Evolutionary conservation across 2,888 invertebrate species (phyloP), one percentile per base, ranked within the genome.

Genomic region (Physocephala rufipes): DNA sequence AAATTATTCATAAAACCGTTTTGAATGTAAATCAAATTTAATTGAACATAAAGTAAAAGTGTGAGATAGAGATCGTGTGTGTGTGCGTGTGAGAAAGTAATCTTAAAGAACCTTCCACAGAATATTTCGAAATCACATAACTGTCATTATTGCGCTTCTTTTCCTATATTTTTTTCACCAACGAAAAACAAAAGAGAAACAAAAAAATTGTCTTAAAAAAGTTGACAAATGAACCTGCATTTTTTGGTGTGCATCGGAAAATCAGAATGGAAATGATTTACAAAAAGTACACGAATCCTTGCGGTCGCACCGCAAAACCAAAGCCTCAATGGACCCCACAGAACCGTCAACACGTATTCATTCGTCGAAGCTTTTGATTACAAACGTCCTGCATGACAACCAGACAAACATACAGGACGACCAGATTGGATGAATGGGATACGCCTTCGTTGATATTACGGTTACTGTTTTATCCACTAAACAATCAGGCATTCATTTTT

Each of bases 221-320:
- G 9, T 36, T 36, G 36, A 15, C 58, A 28, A 26, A 24, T 58
- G 28, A 24, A 58, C 58, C 58, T 26, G 58, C 58, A 58, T 28
- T 13, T 55, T 51, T 53, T 53, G 24, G 58, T 58, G 15, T 58
- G 58, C 58, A 15, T 15, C 26, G 13, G 13, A 28, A 58, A 58
- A 28, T 24, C 24, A 58, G 21, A 55, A 12, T 21, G 3, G 13
- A 55, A 19, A 55, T 4, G 4, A n/a, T 24, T 28, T 58, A 13
- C 13, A 21, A 19, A 53, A 53, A 53, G 24, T 26, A 16, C 19
- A 36, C 76, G 75, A 67, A 71, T 80, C 76, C 76, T 74, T 81
- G 81, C 74, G 78, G 80, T 78, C 71, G 71, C 77, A 82, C 82
- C 82, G 79, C 82, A 82, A 78, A 82, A 81, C 82, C 82, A 80